These are phyloP conservation scores for Erythrolamprus reginae DNA, from an alignment of 2,113 vertebrate species.

Conservation along the genomic window DNA sequence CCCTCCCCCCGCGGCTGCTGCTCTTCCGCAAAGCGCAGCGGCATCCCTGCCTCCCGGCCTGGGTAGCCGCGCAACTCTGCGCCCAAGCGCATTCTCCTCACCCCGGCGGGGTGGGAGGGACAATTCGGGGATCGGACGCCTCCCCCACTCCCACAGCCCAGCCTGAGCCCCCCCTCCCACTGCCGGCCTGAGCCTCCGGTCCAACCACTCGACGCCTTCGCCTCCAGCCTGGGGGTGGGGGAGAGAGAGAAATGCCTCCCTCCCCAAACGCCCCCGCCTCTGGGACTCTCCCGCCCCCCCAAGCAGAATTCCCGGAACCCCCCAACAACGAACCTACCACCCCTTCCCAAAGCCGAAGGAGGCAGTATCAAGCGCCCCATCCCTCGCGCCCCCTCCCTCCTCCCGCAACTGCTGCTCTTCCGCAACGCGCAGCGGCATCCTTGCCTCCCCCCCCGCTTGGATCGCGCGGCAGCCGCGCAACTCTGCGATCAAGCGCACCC, in stretches of 20 bases:
- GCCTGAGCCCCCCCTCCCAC: neutral
- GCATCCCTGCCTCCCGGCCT: neutral
- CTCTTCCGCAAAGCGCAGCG: neutral
- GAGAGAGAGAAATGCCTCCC: neutral
- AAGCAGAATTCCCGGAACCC: neutral
- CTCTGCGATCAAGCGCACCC: neutral
- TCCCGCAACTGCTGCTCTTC: neutral
- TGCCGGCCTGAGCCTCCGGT: too few relatives aligned
- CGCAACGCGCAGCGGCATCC: neutral
- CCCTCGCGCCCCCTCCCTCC: accelerated
- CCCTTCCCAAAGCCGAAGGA: neutral
- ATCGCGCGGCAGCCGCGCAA: neutral
- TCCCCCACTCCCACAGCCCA: too few relatives aligned
- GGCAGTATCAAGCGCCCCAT: neutral
- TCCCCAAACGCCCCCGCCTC: neutral
- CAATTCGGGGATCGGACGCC: too few relatives aligned
- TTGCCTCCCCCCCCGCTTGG: too few relatives aligned
- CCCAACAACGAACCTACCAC: too few relatives aligned
- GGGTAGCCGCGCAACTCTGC: neutral
- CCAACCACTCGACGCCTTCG: neutral
- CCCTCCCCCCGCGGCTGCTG: too few relatives aligned
- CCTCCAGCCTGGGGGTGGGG: neutral
- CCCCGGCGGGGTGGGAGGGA: too few relatives aligned
- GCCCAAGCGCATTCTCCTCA: neutral
- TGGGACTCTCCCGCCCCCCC: neutral